Evolutionary conservation across 2,888 invertebrate genomes (phyloP).

Genomic region (Chloroclystis v-ata): DNA sequence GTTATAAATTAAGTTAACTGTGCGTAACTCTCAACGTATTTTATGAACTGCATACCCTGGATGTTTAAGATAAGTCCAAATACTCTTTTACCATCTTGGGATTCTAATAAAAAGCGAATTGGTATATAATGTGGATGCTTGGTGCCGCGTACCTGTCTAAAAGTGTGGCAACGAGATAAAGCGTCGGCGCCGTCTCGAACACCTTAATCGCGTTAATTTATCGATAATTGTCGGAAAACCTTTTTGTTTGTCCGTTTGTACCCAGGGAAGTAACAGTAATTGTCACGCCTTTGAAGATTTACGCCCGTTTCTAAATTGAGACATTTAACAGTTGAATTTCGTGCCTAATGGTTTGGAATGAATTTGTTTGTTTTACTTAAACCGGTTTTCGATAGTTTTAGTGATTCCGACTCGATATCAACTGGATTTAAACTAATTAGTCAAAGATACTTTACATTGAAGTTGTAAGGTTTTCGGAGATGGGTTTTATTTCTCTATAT

Average conservation of each 20-base stretch:
- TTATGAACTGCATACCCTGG: conserved; percentile 3
- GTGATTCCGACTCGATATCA: conserved; percentile 44
- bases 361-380: conserved; percentile 74
- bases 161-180: conserved; percentile 75
- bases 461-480: neutral
- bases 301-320: conserved; percentile 78
- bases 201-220: conserved; percentile 78
- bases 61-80: conserved; percentile 7
- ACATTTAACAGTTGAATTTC: conserved; percentile 76
- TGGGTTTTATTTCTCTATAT: conserved; percentile 1
- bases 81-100: conserved; percentile 32
- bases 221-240: conserved; percentile 78
- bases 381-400: conserved; percentile 65
- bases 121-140: conserved; percentile 63
- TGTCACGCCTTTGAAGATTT: conserved; percentile 79
- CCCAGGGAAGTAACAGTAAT: conserved; percentile 77
- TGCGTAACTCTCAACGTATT: too few species aligned
- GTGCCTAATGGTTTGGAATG: conserved; percentile 77
- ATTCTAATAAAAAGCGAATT: conserved; percentile 71
- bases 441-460: conserved; percentile 6
- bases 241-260: conserved; percentile 69
- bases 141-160: conserved; percentile 69
- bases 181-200: conserved; percentile 72
- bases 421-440: conserved; percentile 51
- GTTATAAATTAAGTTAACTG: too few species aligned